Conservation (phyloP, 1,140 invertebrate species). For the Bombus picipes region DNA sequence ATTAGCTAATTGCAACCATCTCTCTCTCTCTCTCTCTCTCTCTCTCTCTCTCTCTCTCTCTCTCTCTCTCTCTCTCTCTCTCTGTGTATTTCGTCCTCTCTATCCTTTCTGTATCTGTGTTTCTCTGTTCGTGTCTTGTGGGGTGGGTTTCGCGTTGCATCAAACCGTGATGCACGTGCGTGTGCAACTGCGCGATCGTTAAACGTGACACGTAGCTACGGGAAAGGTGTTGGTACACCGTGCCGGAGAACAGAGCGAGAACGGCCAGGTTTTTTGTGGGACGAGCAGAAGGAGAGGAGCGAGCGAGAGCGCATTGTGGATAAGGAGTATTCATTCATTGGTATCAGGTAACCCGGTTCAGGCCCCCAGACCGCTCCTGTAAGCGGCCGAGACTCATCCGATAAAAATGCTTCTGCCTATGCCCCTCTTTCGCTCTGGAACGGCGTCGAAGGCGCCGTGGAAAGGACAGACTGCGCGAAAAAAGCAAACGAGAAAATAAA, state of each 20-base stretch:
- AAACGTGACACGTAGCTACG: constrained; percentile 65
- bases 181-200: constrained; percentile 57
- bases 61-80: background rate
- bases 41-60: background rate
- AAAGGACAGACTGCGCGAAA: constrained; percentile 47
- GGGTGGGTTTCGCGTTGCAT: background rate
- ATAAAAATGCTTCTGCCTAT: constrained; percentile 53
- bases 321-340: constrained; percentile 72
- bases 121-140: background rate
- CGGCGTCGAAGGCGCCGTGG: constrained; percentile 41
- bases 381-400: constrained; percentile 39
- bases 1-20: constrained; percentile 75
- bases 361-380: constrained; percentile 47
- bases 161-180: constrained; percentile 36
- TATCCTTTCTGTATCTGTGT: constrained; percentile 21
- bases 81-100: constrained; percentile 27
- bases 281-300: background rate
- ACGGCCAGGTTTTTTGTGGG: constrained; percentile 49
- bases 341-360: constrained; percentile 71
- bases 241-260: constrained; percentile 21
- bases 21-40: constrained; percentile 23
- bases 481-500: constrained; percentile 56
- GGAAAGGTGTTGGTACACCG: constrained; percentile 56
- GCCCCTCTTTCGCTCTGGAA: constrained; percentile 23
- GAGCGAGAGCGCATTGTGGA: constrained; percentile 64